A percentile compares a stretch with the other conserved stretches of the same genome.
These are phyloP conservation scores for Drosophila kuntzei DNA, from an alignment of 2,888 invertebrate species.

Conservation along the genomic window DNA sequence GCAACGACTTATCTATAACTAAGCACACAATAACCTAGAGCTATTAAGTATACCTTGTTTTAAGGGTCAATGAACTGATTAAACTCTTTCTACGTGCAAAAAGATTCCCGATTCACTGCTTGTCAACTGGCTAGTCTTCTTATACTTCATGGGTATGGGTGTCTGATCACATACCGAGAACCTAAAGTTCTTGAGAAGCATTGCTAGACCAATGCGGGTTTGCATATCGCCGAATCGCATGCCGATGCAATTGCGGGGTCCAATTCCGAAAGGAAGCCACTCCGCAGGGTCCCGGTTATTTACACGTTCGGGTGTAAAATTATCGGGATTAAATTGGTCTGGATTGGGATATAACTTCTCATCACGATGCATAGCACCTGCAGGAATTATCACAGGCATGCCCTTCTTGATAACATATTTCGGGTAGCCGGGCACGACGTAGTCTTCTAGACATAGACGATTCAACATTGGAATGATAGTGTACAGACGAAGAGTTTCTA, in stretches of 20 bases:
- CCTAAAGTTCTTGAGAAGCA: slow-evolving; percentile 75
- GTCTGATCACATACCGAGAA: slow-evolving; percentile 73
- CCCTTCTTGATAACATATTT: slow-evolving; percentile 86
- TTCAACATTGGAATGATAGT: slow-evolving; percentile 87
- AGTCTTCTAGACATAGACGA: slow-evolving; percentile 86
- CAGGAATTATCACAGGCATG: slow-evolving; percentile 86
- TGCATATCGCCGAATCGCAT: slow-evolving; percentile 84
- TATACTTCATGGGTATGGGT: slow-evolving; percentile 44
- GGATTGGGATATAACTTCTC: slow-evolving; percentile 88
- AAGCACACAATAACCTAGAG: background rate
- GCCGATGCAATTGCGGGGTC: slow-evolving; percentile 83
- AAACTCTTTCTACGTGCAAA: slow-evolving; percentile 34
- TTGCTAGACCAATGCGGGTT: slow-evolving; percentile 72
- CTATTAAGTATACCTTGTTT: background rate
- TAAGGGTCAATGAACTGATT: background rate
- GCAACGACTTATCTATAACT: slow-evolving; percentile 2
- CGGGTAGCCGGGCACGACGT: slow-evolving; percentile 85
- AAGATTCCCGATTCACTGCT: slow-evolving; percentile 47
- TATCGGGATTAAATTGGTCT: slow-evolving; percentile 88
- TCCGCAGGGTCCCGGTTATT: slow-evolving; percentile 85
- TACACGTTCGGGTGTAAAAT: slow-evolving; percentile 87
- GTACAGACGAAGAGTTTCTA: slow-evolving; percentile 87
- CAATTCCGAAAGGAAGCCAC: slow-evolving; percentile 83
- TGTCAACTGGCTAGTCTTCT: slow-evolving; percentile 26
- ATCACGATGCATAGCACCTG: slow-evolving; percentile 87